These are phyloP conservation scores for Zaprionus kolodkinae DNA, from an alignment of 1,140 invertebrate species.

Conservation along the genomic window DNA sequence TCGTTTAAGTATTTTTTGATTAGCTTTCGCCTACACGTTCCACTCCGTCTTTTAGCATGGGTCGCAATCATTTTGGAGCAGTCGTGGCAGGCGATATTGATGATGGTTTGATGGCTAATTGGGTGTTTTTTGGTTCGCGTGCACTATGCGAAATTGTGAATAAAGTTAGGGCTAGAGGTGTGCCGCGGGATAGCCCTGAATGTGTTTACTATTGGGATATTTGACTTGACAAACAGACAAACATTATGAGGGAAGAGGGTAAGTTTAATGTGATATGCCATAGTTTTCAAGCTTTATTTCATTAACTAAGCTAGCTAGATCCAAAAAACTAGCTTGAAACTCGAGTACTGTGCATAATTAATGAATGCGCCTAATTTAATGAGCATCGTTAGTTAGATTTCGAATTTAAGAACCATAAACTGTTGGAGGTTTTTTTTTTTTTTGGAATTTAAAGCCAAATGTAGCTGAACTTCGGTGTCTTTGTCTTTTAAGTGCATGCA, in stretches of 20 bases:
- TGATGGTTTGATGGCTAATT: constrained; percentile 32
- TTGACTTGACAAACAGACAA: neutral
- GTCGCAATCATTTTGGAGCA: constrained; percentile 20
- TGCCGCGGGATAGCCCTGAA: constrained; percentile 7
- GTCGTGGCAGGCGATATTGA: constrained; percentile 28
- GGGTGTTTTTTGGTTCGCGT: constrained; percentile 30
- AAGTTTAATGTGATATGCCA: too few relatives aligned
- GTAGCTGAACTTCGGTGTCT: too few relatives aligned
- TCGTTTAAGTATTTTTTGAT: constrained; percentile 74
- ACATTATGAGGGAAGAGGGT: too few relatives aligned
- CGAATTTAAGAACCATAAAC: neutral
- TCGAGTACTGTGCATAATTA: neutral
- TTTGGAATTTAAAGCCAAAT: too few relatives aligned
- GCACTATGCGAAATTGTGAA: constrained; percentile 16
- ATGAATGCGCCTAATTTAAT: neutral
- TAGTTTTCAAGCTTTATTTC: too few relatives aligned
- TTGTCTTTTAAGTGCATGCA: neutral
- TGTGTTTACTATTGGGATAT: constrained; percentile 4
- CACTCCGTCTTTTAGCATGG: constrained; percentile 21
- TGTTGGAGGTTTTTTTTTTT: too few relatives aligned
- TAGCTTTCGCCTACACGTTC: constrained; percentile 40
- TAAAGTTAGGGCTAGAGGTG: constrained; percentile 5
- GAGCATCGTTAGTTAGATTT: neutral
- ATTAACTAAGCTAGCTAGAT: neutral
- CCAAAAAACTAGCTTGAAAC: neutral